Evolutionary conservation across 2,113 vertebrate genomes (phyloP), one percentile per base, ranked within the genome.

Genomic region (Candoia aspera): DNA sequence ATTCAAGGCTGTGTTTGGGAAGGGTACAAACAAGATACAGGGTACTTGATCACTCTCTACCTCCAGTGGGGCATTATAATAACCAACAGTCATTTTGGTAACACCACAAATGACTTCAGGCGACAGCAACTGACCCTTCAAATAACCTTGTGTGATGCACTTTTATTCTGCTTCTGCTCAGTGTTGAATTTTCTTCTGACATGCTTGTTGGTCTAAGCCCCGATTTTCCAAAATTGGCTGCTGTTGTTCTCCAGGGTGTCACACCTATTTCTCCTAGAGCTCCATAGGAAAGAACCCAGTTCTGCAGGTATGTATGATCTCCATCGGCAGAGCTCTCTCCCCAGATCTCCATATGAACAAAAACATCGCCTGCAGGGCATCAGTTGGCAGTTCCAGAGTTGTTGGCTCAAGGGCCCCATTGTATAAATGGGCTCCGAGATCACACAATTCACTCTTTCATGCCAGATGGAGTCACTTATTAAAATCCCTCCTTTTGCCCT

Each of bases 371-470:
- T 21, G 53, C 60, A 46, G 54, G 37, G 62, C 85, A 46, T 10
- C 55, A 19, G 58, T 15, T 58, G 19, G 91, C 53, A 58, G 85
- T 58, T 84, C 29, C 17, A 26, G n/a, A 21, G 2, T 46, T 87
- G 53, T n/a, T 21, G 24, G 62, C 62, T 89, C 73, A 92, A 92
- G 91, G 73, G 46, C 54, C 19, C 49, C 91, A 92, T 92, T 92
- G 91, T 88, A 24, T 26, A 60, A 60, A 42, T 83, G 68, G 29
- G 23, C 37, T 46, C 58, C n/a, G 33, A 12, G 26, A 88, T 29
- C 84, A 88, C 46, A 92, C 87, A 92, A 84, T 89, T 62, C 55
- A 79, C 57, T 54, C 87, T 83, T 92, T 92, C 91, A 92, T 89
- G 87, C 68, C 91, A 60, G 57, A 57, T 4, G 46, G 29, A 60